These are phyloP conservation scores for Callionymus lyra DNA, from an alignment of 2,113 vertebrate species.

Conservation along the genomic window DNA sequence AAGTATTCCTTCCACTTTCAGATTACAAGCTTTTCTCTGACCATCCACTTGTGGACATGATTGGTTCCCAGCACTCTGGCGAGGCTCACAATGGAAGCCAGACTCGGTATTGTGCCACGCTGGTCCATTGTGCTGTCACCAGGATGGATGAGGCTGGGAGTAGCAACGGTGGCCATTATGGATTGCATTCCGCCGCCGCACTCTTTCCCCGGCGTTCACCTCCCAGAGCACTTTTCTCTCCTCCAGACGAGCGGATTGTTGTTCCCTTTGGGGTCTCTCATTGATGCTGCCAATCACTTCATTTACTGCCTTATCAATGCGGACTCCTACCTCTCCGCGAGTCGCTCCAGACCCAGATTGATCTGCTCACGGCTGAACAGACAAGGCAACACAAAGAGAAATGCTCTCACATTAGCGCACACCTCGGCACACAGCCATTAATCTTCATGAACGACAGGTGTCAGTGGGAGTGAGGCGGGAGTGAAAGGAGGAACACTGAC, in stretches of 20 bases:
- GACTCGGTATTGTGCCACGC: conserved; percentile 22
- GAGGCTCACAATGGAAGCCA: conserved; percentile 29
- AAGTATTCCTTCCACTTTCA: too few species aligned
- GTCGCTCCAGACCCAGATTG: conserved; percentile 5
- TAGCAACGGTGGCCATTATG: conserved; percentile 24
- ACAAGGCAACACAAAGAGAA: conserved; percentile 1
- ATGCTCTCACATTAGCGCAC: conserved; percentile 1
- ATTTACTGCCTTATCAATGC: conserved; percentile 51
- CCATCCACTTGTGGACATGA: conserved; percentile 13
- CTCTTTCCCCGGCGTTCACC: conserved; percentile 5
- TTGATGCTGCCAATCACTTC: conserved; percentile 56
- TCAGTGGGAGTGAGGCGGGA: conserved; percentile 18
- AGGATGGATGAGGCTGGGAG: conserved; percentile 38
- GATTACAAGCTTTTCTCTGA: too few species aligned
- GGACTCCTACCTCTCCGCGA: conserved; percentile 26
- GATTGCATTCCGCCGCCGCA: conserved; percentile 28
- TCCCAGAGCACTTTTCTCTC: conserved; percentile 1
- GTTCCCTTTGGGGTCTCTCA: conserved; percentile 33
- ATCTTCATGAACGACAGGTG: conserved; percentile 34
- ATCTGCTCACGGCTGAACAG: not conserved
- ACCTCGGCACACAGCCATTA: conserved; percentile 5
- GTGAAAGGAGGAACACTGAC: conserved; percentile 18
- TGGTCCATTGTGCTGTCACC: conserved; percentile 47
- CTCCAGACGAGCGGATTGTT: conserved; percentile 22
- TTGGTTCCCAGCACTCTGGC: conserved; percentile 22